Evolutionary conservation across 2,888 invertebrate species (phyloP).

Genomic region (Chloroclystis v-ata): DNA sequence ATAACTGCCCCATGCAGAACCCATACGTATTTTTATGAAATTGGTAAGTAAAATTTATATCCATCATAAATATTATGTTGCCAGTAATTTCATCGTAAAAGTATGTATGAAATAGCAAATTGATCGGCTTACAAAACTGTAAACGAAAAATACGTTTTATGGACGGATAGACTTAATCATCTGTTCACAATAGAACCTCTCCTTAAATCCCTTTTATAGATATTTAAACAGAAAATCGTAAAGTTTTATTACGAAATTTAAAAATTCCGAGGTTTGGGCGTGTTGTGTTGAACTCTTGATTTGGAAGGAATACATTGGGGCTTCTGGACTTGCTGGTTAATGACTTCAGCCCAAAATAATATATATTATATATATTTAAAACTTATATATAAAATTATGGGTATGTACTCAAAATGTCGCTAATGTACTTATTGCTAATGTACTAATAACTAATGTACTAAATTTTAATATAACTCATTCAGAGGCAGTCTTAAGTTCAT

Average conservation of each 20-base stretch:
- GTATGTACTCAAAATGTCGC: too few relatives aligned
- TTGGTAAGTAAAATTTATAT: slow-evolving; percentile 32
- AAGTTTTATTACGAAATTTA: slow-evolving; percentile 49
- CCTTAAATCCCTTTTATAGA: slow-evolving; percentile 44
- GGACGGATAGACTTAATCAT: slow-evolving; percentile 49
- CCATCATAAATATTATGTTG: slow-evolving; percentile 33
- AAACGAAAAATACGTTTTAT: slow-evolving; percentile 45
- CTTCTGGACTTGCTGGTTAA: not conserved
- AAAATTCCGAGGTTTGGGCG: slow-evolving; percentile 27
- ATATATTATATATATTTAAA: too few relatives aligned
- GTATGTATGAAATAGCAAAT: slow-evolving; percentile 35
- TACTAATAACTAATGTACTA: too few relatives aligned
- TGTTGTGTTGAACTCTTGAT: slow-evolving; percentile 47
- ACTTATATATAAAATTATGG: too few relatives aligned
- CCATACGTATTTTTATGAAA: slow-evolving; percentile 25
- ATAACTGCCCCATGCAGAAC: not conserved
- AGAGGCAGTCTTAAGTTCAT: too few relatives aligned
- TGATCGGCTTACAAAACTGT: slow-evolving; percentile 35
- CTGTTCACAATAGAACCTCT: slow-evolving; percentile 38
- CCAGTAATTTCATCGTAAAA: slow-evolving; percentile 33
- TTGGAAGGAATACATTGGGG: slow-evolving; percentile 47
- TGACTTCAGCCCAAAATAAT: too few relatives aligned
- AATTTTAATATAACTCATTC: too few relatives aligned
- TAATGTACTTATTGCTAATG: too few relatives aligned
- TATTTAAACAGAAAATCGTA: slow-evolving; percentile 55